Base-by-base conservation (phyloP, 2,888 invertebrate genomes). In the Agrypnus murinus region DNA sequence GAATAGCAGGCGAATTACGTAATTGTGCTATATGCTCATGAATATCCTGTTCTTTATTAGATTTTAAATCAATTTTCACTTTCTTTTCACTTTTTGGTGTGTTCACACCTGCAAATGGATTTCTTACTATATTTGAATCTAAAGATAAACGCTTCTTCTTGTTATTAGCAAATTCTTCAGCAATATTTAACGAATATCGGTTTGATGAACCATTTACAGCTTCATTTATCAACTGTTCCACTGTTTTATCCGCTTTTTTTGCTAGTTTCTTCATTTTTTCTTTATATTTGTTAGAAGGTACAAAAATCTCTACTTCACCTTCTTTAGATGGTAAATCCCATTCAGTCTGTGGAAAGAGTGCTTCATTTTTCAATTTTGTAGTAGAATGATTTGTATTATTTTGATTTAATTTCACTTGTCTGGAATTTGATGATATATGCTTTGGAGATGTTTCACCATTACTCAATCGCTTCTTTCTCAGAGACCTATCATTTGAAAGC, bases 21-120 rank as follows among this genome's bases (percentile, higher is more conserved):
- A 95, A 87, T 78, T 93, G 92, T 34, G 89, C 88, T 14, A 91
- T 88, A 77, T 95, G 95, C 74, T 95, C 94, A 1, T 90, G 87
- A 0, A 92, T 89, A 31, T 91, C 91, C 81, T 95, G 94, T 73
- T 90, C 89, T 1, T 88, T 89, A 80, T 94, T 95, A 72, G 90
- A 88, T 75, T 91, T 90, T 0, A 93, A 86, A 12, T 89, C 89
- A 75, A 95, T 93, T 82, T 92, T 92, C 0, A 95, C 95, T 71
- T 90, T 90, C 78, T 94, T 94, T 17, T 87, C 86, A 0, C 86
- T 80, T 34, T 59, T 68, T 9, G 75, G 71, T 3, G 77, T 75
- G n/a, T n/a, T n/a, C 1, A 32, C 10, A 19, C 74, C 67, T 7
- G 78, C 74, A 63, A 78, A 80, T 12, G 81, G 80, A 75, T 78